Conservation (phyloP, 1,140 invertebrate genomes). For the Drosophila tristis region DNA sequence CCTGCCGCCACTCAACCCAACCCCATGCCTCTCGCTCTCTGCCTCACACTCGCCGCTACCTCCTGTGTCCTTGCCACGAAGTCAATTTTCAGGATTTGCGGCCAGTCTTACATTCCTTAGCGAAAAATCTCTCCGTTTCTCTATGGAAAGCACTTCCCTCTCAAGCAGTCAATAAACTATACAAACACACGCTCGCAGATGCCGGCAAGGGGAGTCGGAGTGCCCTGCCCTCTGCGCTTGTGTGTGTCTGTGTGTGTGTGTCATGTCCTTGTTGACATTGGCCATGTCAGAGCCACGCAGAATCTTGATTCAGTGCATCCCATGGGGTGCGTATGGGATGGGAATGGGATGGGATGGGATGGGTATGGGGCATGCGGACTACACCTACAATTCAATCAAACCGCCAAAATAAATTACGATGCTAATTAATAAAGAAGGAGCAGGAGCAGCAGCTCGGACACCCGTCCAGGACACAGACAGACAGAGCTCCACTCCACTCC, state of each 20-base stretch:
- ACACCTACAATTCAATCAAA: slow-evolving; percentile 56
- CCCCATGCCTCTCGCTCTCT: background rate
- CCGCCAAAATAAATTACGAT: slow-evolving; percentile 61
- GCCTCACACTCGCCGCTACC: background rate
- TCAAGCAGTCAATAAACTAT: slow-evolving; percentile 83
- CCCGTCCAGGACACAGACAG: slow-evolving; percentile 19
- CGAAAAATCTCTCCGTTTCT: slow-evolving; percentile 69
- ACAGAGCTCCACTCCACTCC: slow-evolving; percentile 31
- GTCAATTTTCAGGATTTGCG: slow-evolving; percentile 83
- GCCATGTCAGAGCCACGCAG: slow-evolving; percentile 21
- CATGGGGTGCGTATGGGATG: background rate
- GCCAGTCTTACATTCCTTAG: slow-evolving; percentile 77
- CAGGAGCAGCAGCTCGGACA: background rate
- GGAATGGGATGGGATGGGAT: background rate
- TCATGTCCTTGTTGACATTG: slow-evolving; percentile 81
- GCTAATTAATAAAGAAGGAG: slow-evolving; percentile 71
- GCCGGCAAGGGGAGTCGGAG: slow-evolving; percentile 4
- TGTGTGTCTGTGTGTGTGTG: slow-evolving; percentile 35
- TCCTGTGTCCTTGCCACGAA: slow-evolving; percentile 49
- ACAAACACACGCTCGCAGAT: slow-evolving; percentile 53
- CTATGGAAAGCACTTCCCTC: slow-evolving; percentile 79
- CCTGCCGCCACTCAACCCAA: slow-evolving; percentile 32
- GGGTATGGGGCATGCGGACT: too few species aligned
- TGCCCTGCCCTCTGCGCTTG: background rate
- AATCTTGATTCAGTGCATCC: background rate